phyloP scores from a whole-genome alignment of 2,888 invertebrate genomes.

The Anodontia alba region DNA sequence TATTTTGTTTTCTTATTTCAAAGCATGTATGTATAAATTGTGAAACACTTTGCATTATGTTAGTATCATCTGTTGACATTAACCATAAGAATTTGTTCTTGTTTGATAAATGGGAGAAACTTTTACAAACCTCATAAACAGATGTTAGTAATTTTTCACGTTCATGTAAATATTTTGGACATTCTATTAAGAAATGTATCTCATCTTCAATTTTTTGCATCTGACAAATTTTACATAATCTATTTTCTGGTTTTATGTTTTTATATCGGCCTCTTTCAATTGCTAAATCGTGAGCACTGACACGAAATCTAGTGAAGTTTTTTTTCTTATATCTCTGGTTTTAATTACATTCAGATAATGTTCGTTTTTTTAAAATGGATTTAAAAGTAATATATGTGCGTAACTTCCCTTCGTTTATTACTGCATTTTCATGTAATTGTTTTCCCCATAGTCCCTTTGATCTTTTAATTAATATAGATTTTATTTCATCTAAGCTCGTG shows the following conservation, averaged over 20 bases:
- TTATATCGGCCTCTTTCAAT: conserved; percentile 43
- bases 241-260: not conserved
- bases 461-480: not conserved
- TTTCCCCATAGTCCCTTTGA: not conserved
- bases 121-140: no score
- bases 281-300: not conserved
- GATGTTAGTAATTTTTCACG: no score
- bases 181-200: not conserved
- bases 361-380: not conserved
- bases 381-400: not conserved
- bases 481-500: not conserved
- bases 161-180: not conserved
- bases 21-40: no score
- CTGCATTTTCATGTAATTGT: not conserved
- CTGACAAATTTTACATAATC: not conserved
- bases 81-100: no score
- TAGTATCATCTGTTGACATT: no score
- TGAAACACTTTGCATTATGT: no score
- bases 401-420: not conserved
- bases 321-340: not conserved
- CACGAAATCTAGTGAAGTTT: not conserved
- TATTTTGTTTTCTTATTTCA: no score
- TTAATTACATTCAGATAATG: not conserved
- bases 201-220: not conserved
- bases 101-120: no score